These are phyloP conservation scores for Campylomormyrus tamandua DNA, from an alignment of 2,113 vertebrate species.

Conservation along the genomic window DNA sequence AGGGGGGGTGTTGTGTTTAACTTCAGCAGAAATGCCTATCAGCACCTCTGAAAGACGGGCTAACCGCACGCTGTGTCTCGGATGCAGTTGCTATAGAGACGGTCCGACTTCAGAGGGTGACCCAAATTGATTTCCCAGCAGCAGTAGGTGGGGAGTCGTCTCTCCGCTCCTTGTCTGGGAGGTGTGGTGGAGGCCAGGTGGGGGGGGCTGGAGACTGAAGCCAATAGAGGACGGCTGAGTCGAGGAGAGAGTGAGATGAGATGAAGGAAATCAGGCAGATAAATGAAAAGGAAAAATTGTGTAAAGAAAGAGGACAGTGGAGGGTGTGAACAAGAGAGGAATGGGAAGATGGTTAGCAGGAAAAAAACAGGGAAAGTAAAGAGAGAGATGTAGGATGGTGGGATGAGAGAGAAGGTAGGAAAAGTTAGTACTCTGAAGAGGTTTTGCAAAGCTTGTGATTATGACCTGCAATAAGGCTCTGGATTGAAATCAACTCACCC, in stretches of 20 bases:
- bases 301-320: background rate
- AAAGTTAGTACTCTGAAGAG: background rate
- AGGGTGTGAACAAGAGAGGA: background rate
- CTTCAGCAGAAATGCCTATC: conserved; percentile 15
- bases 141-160: conserved; percentile 40
- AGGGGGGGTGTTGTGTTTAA: background rate
- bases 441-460: background rate
- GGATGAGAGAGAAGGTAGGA: background rate
- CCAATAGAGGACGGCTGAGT: background rate
- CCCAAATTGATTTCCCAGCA: conserved; percentile 57
- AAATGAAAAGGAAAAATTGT: background rate
- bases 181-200: background rate
- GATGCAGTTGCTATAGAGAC: conserved; percentile 52
- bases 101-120: conserved; percentile 38
- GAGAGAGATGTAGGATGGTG: background rate
- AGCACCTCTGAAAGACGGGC: conserved; percentile 23
- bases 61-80: conserved; percentile 33
- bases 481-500: background rate
- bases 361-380: background rate
- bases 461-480: background rate
- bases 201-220: background rate
- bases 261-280: background rate
- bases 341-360: background rate
- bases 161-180: conserved; percentile 18
- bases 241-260: background rate